Percentiles rank a stretch among this genome's conserved stretches.
Evolutionary conservation across 2,888 invertebrate species (phyloP).

Genomic region (Tetropium fuscum): DNA sequence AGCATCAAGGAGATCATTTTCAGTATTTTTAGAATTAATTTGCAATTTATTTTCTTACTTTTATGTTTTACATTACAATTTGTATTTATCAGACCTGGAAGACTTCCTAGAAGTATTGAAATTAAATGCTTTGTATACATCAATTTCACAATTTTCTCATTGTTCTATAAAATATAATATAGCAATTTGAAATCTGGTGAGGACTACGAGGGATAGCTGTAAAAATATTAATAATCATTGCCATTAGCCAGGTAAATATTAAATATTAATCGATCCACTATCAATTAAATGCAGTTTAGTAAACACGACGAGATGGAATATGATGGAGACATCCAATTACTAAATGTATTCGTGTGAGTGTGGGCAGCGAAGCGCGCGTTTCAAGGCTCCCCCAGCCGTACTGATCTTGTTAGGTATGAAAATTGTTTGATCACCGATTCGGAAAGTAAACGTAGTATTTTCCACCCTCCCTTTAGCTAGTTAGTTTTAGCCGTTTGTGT

Average conservation of each 20-base stretch:
- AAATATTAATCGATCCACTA: constrained; percentile 7
- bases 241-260: constrained; percentile 4
- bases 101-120: too few relatives aligned
- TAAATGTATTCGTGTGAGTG: constrained; percentile 52
- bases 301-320: constrained; percentile 22
- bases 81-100: too few relatives aligned
- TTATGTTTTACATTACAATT: too few relatives aligned
- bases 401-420: constrained; percentile 66
- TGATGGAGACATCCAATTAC: constrained; percentile 51
- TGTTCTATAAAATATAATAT: too few relatives aligned
- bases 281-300: constrained; percentile 21
- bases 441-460: constrained; percentile 63
- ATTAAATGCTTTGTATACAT: too few relatives aligned
- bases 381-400: constrained; percentile 48
- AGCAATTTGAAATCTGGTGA: too few relatives aligned
- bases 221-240: background rate
- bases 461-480: constrained; percentile 52
- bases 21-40: too few relatives aligned
- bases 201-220: too few relatives aligned
- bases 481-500: constrained; percentile 30
- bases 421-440: constrained; percentile 67
- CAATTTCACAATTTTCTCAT: too few relatives aligned
- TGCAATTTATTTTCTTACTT: too few relatives aligned
- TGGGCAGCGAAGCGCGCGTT: constrained; percentile 46
- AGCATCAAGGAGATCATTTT: too few relatives aligned